These are phyloP conservation scores for Pseudoips prasinana DNA, from an alignment of 2,888 invertebrate species.

Conservation along the genomic window DNA sequence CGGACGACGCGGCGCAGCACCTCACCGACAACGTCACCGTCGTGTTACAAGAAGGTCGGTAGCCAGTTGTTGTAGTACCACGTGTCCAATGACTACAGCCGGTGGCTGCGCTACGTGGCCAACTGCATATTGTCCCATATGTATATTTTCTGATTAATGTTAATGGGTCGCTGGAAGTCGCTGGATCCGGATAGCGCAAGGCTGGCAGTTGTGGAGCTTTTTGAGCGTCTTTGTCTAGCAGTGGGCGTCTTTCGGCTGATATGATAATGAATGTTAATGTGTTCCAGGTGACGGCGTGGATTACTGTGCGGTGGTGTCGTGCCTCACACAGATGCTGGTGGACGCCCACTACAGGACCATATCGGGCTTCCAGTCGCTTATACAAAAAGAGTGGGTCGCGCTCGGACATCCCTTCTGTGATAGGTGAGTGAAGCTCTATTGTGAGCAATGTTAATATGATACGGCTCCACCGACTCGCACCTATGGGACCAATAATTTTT, in stretches of 20 bases:
- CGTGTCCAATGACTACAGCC: slow-evolving; percentile 88
- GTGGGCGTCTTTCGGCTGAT: too few species aligned
- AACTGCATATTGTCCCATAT: slow-evolving; percentile 87
- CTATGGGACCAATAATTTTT: too few species aligned
- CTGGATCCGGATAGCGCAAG: too few species aligned
- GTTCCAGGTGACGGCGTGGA: slow-evolving; percentile 94
- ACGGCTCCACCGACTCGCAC: too few species aligned
- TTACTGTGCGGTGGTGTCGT: slow-evolving; percentile 92
- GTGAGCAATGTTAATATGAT: too few species aligned
- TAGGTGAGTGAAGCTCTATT: slow-evolving; percentile 47
- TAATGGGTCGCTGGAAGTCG: too few species aligned
- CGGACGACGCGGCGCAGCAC: slow-evolving; percentile 86
- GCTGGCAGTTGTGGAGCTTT: too few species aligned
- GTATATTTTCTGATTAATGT: too few species aligned
- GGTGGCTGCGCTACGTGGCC: slow-evolving; percentile 93
- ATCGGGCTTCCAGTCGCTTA: slow-evolving; percentile 92
- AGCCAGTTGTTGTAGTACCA: slow-evolving; percentile 92
- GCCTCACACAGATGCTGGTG: slow-evolving; percentile 91
- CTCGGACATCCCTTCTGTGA: slow-evolving; percentile 94
- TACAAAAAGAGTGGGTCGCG: slow-evolving; percentile 97
- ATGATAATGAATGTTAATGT: too few species aligned
- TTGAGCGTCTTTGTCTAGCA: too few species aligned
- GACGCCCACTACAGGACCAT: slow-evolving; percentile 93
- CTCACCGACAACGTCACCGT: slow-evolving; percentile 87
- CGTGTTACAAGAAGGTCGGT: slow-evolving; percentile 93